Evolutionary conservation across 92 coral and sea anemone species (phyloP).

Genomic region (Paramuricea clavata): DNA sequence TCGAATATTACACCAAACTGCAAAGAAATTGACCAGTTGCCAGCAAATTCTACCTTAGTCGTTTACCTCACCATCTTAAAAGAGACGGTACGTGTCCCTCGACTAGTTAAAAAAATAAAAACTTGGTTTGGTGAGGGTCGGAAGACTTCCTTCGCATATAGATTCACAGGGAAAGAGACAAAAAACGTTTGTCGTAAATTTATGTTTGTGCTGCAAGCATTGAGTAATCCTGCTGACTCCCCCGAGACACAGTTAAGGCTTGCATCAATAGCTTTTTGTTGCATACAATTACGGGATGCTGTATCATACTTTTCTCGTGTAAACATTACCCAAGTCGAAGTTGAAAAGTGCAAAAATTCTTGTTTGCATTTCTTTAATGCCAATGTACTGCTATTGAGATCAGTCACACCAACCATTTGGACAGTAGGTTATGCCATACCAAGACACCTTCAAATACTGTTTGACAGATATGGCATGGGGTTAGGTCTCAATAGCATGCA

Average conservation of each 20-base stretch:
- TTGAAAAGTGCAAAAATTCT: slow-evolving; percentile 51
- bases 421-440: slow-evolving; percentile 79
- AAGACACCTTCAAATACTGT: slow-evolving; percentile 69
- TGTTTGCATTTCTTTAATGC: slow-evolving; percentile 71
- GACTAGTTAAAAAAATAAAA: slow-evolving; percentile 55
- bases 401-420: slow-evolving; percentile 76
- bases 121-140: slow-evolving; percentile 66
- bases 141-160: slow-evolving; percentile 52
- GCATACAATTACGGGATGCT: slow-evolving; percentile 72
- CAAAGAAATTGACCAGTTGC: slow-evolving; percentile 14
- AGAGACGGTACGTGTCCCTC: background rate
- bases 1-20: slow-evolving; percentile 13
- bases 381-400: slow-evolving; percentile 41
- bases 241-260: slow-evolving; percentile 54
- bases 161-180: slow-evolving; percentile 76
- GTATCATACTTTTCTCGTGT: too few species aligned
- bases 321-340: slow-evolving; percentile 29
- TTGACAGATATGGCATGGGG: slow-evolving; percentile 68
- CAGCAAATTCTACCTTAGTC: background rate
- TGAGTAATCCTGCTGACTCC: slow-evolving; percentile 62
- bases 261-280: slow-evolving; percentile 56
- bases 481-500: slow-evolving; percentile 76
- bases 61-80: background rate
- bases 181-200: too few species aligned
- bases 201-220: slow-evolving; percentile 36